Conservation (phyloP, 2,797 vertebrate genomes). For the Paguma larvata region DNA sequence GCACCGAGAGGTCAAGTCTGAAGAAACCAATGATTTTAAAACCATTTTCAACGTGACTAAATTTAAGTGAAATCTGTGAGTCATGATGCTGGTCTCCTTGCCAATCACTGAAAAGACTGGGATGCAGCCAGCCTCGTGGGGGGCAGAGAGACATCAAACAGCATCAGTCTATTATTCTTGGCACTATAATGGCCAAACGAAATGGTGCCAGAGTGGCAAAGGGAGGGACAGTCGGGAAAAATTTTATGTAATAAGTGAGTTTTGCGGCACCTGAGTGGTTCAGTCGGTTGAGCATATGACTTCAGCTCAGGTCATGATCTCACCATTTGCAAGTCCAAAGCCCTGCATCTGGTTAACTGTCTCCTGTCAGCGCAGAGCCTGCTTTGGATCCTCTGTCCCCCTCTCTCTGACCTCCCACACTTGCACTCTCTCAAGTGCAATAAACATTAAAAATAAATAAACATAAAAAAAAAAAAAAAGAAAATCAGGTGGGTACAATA, state of each 20-base stretch:
- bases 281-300: too few species aligned
- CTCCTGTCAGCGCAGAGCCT: too few species aligned
- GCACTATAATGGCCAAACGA: background rate
- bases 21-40: slow-evolving; percentile 22
- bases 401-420: too few species aligned
- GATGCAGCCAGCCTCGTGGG: background rate
- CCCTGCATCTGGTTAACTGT: too few species aligned
- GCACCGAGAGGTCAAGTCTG: background rate
- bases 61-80: background rate
- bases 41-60: background rate
- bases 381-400: too few species aligned
- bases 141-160: background rate
- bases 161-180: background rate
- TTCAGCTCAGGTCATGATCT: too few species aligned
- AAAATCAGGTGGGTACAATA: background rate
- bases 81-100: background rate
- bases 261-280: too few species aligned
- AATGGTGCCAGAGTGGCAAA: background rate
- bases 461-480: background rate
- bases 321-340: too few species aligned
- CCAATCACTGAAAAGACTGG: background rate
- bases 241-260: background rate
- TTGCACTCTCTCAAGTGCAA: accelerated
- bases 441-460: too few species aligned
- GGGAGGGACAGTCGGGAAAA: background rate